Evolutionary conservation across 2,797 vertebrate genomes (phyloP), one percentile per base, ranked within the genome.

Genomic region (Trachurus trachurus): DNA sequence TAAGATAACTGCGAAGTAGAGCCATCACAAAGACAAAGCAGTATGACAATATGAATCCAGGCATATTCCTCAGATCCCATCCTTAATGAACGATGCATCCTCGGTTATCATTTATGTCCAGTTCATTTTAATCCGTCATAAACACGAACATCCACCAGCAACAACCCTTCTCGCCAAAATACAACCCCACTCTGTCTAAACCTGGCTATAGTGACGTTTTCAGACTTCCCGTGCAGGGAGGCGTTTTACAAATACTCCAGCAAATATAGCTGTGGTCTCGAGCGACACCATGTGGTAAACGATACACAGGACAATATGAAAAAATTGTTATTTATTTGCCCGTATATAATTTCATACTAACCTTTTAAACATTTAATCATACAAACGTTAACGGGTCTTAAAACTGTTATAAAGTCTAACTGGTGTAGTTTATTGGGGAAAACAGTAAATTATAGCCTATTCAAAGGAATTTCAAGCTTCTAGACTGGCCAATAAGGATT

Each of bases 1-100:
- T 96, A 97, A 0, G 90, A 92, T 42, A 95, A 82, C 49, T 93
- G 95, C 44, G 93, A 93, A 2, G 74, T 79, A 15, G 82, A 81
- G 37, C 74, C 44, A 26, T 83, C 62, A 85, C 62, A 80, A 13
- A 92, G 68, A 89, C 71, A 93, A 65, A 93, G 66, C 42, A 93
- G 17, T 0, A 53, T 22, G 50, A 87, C 2, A 13, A 89, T 19
- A 21, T 70, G 71, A 58, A 87, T 81, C 81, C 83, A 85, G 6
- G 17, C 37, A 12, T 52, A 40, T 61, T 71, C 26, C 2, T 67
- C 42, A 15, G 52, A 81, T 53, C 75, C 66, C 87, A 91, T 92
- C 21, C 21, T 47, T 58, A 60, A 31, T 40, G 59, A 69, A 6
- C 2, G 16, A 11, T 0, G 11, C 74, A 72, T 75, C 26, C 11